Base-by-base conservation (phyloP, 1,140 invertebrate species). In the Frieseomelitta varia region DNA sequence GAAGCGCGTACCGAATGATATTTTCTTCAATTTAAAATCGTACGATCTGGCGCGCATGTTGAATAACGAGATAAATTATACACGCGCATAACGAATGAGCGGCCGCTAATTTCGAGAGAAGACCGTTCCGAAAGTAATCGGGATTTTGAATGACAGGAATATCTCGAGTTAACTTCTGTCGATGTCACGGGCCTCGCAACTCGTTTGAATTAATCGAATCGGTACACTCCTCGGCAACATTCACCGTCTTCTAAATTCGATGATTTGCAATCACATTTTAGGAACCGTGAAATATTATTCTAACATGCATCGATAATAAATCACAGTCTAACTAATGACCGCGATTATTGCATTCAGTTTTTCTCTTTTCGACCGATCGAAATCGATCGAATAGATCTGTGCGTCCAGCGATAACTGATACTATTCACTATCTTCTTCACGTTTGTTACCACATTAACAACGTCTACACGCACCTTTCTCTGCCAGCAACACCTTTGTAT, bases 271-370 rank as follows among this genome's bases (percentile, higher is more conserved):
- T 58, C 67, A 17, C 34, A 11, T 39, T 27, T 61, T 12, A 51
- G 34, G n/a, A 61, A 72, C 11, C 4, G 68, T 72, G 12, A 72
- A 80, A 72, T 80, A 80, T 72, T 72, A 72, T 56, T 39, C 55
- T 51, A 30, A n/a, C 55, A 24, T 30, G 30, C 55, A 55, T 47
- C 34, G 34, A 39, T 61, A 72, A 80, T 72, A 72, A 80, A 72
- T 80, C 79, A 61, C 68, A 61, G 15, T 61, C 68, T 71, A 80
- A 80, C 72, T 80, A 80, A 80, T 61, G 78, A 71, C 55, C 68
- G 19, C 24, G 51, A 24, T 53, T 30, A 58, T 80, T 80, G 55
- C 78, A 30, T 53, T n/a, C 34, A 1, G 21, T 12, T 58, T 30
- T 47, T 27, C 30, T 47, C 53, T 65, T 21, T 51, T 79, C 21